Evolutionary conservation across 2,113 vertebrate species (phyloP), one percentile per base, ranked within the genome.

Genomic region (human (Homo sapiens)): DNA sequence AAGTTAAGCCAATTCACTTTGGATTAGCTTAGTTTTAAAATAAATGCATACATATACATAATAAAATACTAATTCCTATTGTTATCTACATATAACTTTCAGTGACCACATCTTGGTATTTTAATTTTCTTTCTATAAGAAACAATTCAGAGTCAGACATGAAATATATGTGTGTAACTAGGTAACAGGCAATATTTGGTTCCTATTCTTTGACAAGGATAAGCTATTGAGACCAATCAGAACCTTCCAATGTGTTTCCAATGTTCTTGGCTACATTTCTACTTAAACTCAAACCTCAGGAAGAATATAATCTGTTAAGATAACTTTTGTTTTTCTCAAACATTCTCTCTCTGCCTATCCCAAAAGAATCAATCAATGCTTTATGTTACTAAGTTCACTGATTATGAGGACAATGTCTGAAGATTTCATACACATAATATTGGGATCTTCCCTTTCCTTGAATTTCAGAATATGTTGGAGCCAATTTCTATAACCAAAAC

Each of bases 401-500:
- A 87, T 43, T 45, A 59, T 23, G 18, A 92, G n/a, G 17, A 79
- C 16, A 83, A 16, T 70, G 80, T 66, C 55, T 90, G 55, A 95
- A 89, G 30, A 72, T 43, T 88, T 76, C 18, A 78, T 40, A 23
- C 38, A 64, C 35, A 80, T 43, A 57, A 87, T 80, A 82, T 35
- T 50, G 92, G 8, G 16, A 87, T 79, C 40, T 48, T 40, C 83
- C 68, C 94, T 52, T 57, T 89, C 87, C 79, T 81, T 93, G 78
- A 57, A 96, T 92, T 96, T 94, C 86, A 98, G 61, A 89, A 76
- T 72, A 30, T 64, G 64, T 76, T 97, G 94, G 97, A 97, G 94
- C 38, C 97, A 97, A 93, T 95, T 84, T 97, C 97, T 97, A 98
- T 96, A 97, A 94, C 81, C 97, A 95, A 72, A 94, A 82, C 45